Evolutionary conservation across 1,140 invertebrate species (phyloP).

Genomic region (Tenebrio molitor): DNA sequence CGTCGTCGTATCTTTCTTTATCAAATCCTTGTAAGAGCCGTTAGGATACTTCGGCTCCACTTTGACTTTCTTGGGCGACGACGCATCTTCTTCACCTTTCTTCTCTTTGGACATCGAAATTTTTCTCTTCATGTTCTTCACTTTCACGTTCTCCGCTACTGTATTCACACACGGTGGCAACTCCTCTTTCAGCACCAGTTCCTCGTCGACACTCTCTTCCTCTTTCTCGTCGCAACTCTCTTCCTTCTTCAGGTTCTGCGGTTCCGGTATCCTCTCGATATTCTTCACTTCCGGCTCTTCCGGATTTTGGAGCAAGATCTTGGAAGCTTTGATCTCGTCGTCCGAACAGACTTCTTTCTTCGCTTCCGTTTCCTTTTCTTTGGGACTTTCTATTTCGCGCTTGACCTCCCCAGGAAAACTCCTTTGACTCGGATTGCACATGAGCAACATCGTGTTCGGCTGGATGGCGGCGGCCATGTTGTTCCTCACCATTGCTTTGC

Average conservation of each 20-base stretch:
- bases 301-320: constrained; percentile 3
- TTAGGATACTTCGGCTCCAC: constrained; percentile 44
- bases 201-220: constrained; percentile 17
- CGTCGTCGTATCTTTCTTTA: constrained; percentile 64
- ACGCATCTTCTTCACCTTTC: constrained; percentile 33
- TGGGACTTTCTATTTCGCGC: constrained; percentile 64
- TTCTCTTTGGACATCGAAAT: constrained; percentile 57
- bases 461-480: constrained; percentile 68
- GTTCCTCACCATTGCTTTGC: constrained; percentile 77
- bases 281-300: constrained; percentile 6
- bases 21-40: constrained; percentile 66
- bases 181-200: constrained; percentile 42
- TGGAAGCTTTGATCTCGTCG: constrained; percentile 34
- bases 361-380: constrained; percentile 64
- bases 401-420: constrained; percentile 56
- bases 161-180: constrained; percentile 61
- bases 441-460: constrained; percentile 65
- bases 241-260: constrained; percentile 44
- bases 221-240: constrained; percentile 51
- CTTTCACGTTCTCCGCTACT: constrained; percentile 65
- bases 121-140: constrained; percentile 66
- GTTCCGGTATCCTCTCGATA: constrained; percentile 14
- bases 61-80: constrained; percentile 54
- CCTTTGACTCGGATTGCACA: constrained; percentile 62
- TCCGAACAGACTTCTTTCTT: constrained; percentile 54